phyloP scores from a whole-genome alignment of 2,113 vertebrate genomes.

The Puntigrus tetrazona region DNA sequence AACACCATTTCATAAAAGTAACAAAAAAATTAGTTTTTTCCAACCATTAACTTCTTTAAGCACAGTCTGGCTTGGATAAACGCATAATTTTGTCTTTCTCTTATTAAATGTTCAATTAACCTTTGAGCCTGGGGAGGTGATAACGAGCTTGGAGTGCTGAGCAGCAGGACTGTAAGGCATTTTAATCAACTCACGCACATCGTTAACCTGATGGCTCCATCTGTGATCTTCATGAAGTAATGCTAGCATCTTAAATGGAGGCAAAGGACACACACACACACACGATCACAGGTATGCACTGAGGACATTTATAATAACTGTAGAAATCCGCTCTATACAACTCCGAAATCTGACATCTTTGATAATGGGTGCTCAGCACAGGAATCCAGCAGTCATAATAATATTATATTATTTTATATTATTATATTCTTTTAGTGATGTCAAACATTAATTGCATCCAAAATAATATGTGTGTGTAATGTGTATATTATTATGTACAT shows the following conservation, averaged over 20 bases:
- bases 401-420: too few species aligned
- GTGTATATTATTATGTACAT: too few species aligned
- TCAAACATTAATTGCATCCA: too few species aligned
- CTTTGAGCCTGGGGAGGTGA: slow-evolving; percentile 39
- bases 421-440: too few species aligned
- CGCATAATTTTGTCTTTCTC: slow-evolving; percentile 12
- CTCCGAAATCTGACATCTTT: neutral
- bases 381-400: too few species aligned
- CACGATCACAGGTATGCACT: neutral
- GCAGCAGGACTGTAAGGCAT: slow-evolving; percentile 51
- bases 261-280: slow-evolving; percentile 56
- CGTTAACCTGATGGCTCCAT: slow-evolving; percentile 71
- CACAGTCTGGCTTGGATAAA: slow-evolving; percentile 17
- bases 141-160: slow-evolving; percentile 50
- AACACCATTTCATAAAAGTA: slow-evolving; percentile 38
- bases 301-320: neutral
- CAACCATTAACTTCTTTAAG: slow-evolving; percentile 34
- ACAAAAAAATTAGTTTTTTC: slow-evolving; percentile 15
- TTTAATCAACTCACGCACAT: slow-evolving; percentile 67
- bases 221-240: slow-evolving; percentile 58
- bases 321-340: neutral
- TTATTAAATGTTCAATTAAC: slow-evolving; percentile 48
- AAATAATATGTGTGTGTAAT: too few species aligned
- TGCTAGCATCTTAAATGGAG: slow-evolving; percentile 57
- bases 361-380: neutral